These are phyloP conservation scores for Denticeps clupeoides DNA, from an alignment of 2,797 vertebrate species.

Conservation along the genomic window DNA sequence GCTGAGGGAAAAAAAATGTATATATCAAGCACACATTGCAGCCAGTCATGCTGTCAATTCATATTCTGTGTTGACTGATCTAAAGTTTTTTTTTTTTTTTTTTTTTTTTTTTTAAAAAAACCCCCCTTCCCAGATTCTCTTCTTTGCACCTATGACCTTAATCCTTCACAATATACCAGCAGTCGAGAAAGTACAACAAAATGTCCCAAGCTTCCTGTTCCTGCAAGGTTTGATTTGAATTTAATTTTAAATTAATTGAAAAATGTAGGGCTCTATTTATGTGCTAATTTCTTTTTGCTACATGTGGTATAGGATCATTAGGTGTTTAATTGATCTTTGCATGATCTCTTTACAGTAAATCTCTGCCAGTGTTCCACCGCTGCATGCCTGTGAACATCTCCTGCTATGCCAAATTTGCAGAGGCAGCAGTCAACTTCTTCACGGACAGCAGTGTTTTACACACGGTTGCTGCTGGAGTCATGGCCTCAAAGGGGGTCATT, in stretches of 20 bases:
- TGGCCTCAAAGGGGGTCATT: slow-evolving; percentile 98
- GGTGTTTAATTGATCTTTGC: neutral
- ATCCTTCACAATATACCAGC: slow-evolving; percentile 60
- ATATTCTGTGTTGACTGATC: neutral
- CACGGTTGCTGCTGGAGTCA: slow-evolving; percentile 84
- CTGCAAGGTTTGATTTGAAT: slow-evolving; percentile 64
- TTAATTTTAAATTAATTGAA: no score
- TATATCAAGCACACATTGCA: no score
- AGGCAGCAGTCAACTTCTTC: slow-evolving; percentile 86
- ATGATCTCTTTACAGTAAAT: slow-evolving; percentile 45
- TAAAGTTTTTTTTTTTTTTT: neutral
- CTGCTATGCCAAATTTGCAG: slow-evolving; percentile 86
- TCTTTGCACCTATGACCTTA: slow-evolving; percentile 79
- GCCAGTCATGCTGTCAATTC: no score
- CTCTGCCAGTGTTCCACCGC: slow-evolving; percentile 84
- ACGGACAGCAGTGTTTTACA: slow-evolving; percentile 89
- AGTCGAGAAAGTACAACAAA: slow-evolving; percentile 49
- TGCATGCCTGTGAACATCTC: slow-evolving; percentile 79
- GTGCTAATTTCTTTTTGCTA: no score
- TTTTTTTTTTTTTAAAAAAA: no score
- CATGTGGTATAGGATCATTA: neutral
- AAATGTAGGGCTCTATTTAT: no score
- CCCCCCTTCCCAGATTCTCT: slow-evolving; percentile 78
- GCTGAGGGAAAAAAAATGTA: no score
- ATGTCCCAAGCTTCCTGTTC: slow-evolving; percentile 88